Percentiles rank a stretch among this genome's conserved stretches.
phyloP scores from a whole-genome alignment of 2,797 vertebrate genomes.

The Macrochelys suwanniensis region DNA sequence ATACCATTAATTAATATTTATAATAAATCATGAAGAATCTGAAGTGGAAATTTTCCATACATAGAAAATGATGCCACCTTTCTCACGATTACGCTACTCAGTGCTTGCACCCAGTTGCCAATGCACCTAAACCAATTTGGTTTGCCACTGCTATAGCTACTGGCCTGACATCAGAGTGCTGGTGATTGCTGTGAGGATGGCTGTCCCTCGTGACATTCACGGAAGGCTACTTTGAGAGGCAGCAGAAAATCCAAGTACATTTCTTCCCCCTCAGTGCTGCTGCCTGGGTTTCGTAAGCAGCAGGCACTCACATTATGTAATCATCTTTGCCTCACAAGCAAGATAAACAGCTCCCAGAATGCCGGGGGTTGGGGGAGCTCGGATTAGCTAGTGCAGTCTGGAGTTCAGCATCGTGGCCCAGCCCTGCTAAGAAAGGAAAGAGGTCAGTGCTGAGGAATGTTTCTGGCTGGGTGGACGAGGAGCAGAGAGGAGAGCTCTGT shows the following conservation, averaged over 20 bases:
- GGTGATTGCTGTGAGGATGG: neutral
- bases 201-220: neutral
- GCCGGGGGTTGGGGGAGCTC: neutral
- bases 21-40: neutral
- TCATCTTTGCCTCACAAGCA: neutral
- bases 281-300: neutral
- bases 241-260: neutral
- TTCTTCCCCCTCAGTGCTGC: neutral
- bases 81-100: neutral
- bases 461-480: neutral
- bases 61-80: neutral
- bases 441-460: neutral
- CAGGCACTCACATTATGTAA: neutral
- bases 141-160: neutral
- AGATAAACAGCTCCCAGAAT: neutral
- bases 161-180: rapidly evolving
- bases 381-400: neutral
- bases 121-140: neutral
- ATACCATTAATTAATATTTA: neutral
- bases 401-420: neutral
- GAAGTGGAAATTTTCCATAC: neutral
- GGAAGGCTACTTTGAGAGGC: neutral
- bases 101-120: rapidly evolving
- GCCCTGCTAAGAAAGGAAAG: neutral
- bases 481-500: neutral